These are phyloP conservation scores for Tetropium fuscum DNA, from an alignment of 2,888 invertebrate species.

Conservation along the genomic window DNA sequence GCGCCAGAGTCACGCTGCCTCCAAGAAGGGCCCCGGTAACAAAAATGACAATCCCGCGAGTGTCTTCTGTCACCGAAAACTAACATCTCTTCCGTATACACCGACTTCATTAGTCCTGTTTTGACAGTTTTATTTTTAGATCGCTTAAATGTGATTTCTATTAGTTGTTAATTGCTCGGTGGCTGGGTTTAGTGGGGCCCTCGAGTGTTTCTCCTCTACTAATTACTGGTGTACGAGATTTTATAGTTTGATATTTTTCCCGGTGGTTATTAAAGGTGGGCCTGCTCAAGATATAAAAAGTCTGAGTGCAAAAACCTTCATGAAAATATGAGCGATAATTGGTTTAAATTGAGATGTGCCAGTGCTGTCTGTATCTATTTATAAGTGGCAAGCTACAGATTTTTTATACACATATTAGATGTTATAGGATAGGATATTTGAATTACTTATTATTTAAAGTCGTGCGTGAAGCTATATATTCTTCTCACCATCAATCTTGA, in stretches of 20 bases:
- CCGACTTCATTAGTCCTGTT: conserved; percentile 42
- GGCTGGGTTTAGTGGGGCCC: conserved; percentile 2
- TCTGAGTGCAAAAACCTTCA: neutral
- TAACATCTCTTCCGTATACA: conserved; percentile 44
- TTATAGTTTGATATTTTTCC: conserved; percentile 14
- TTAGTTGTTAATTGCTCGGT: conserved; percentile 47
- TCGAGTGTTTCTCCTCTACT: conserved; percentile 27
- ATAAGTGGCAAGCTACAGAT: no score
- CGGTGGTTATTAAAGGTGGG: conserved; percentile 9
- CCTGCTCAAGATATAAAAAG: neutral
- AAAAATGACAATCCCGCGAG: conserved; percentile 47
- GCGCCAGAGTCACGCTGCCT: conserved; percentile 49
- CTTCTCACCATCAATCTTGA: no score
- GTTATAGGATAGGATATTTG: no score
- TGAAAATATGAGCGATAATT: conserved; percentile 6
- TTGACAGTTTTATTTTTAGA: conserved; percentile 57
- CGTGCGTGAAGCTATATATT: no score
- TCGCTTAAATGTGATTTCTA: conserved; percentile 52
- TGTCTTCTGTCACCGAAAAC: conserved; percentile 52
- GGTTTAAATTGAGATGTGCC: conserved; percentile 2
- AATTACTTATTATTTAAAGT: no score
- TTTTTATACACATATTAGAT: no score
- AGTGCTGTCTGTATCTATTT: neutral
- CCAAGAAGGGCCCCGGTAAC: conserved; percentile 14
- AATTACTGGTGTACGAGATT: conserved; percentile 15